Percentiles rank a stretch among this genome's conserved stretches.
These are phyloP conservation scores for Polyploca ridens DNA, from an alignment of 2,888 invertebrate species.

Conservation along the genomic window DNA sequence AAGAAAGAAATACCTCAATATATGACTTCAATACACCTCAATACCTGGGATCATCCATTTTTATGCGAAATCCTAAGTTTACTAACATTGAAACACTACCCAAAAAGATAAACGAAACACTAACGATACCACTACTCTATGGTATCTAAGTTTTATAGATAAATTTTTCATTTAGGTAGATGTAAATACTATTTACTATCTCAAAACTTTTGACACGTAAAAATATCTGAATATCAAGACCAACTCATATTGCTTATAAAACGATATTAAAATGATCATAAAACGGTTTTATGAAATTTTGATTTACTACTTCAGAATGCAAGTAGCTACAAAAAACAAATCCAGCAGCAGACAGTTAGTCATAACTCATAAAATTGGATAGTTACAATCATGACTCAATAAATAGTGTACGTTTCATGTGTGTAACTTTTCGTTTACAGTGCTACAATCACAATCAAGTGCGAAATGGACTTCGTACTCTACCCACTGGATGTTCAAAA, in stretches of 20 bases:
- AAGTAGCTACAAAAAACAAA: not conserved
- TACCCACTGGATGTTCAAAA: slow-evolving; percentile 87
- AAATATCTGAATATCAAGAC: not conserved
- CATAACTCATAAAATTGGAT: not conserved
- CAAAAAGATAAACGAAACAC: no score
- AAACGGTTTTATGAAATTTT: not conserved
- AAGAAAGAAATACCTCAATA: no score
- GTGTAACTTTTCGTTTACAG: slow-evolving; percentile 58
- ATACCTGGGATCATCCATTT: no score
- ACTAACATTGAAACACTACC: no score
- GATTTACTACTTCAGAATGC: not conserved
- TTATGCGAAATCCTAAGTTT: no score
- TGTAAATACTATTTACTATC: no score
- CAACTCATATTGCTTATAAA: not conserved
- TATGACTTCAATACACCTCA: no score
- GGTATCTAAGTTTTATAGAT: no score
- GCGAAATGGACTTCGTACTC: slow-evolving; percentile 87
- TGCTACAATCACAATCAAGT: slow-evolving; percentile 87
- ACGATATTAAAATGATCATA: not conserved
- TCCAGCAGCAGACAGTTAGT: not conserved
- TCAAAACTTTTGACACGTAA: no score
- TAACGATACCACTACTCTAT: no score
- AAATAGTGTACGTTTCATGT: slow-evolving; percentile 3
- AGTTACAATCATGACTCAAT: not conserved
- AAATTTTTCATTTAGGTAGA: not conserved